phyloP scores from a whole-genome alignment of 2,113 vertebrate genomes.

The Saguinus midas region DNA sequence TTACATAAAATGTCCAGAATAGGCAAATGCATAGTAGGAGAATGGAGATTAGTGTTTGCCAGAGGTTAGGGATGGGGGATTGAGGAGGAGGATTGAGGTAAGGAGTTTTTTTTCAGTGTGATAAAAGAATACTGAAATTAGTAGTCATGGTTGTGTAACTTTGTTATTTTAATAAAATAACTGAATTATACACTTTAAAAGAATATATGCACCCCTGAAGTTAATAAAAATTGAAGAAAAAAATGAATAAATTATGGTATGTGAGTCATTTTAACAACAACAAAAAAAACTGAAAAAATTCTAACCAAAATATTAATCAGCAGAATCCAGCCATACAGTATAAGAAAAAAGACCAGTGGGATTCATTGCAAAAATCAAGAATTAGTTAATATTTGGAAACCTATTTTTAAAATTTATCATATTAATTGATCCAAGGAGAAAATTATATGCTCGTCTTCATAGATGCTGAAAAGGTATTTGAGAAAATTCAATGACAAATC shows the following conservation, averaged over 20 bases:
- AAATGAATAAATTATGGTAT: neutral
- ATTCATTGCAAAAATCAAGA: neutral
- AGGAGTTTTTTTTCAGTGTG: neutral
- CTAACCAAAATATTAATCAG: neutral
- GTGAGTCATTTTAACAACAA: neutral
- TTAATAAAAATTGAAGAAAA: too few relatives aligned
- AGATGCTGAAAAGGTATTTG: conserved; percentile 41
- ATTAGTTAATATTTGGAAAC: conserved; percentile 6
- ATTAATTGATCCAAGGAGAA: conserved; percentile 43
- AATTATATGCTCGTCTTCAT: conserved; percentile 7
- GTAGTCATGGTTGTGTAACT: neutral
- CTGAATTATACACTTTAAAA: neutral
- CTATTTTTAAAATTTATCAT: conserved; percentile 38
- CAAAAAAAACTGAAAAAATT: neutral
- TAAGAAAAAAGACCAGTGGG: neutral
- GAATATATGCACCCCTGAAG: too few relatives aligned
- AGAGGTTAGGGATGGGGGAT: neutral
- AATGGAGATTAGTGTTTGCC: neutral
- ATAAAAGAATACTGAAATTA: conserved; percentile 5
- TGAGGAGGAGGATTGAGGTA: neutral
- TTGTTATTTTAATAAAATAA: conserved; percentile 34
- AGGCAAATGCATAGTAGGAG: neutral
- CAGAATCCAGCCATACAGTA: neutral
- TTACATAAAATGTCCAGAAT: neutral
- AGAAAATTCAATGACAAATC: conserved; percentile 44